A percentile compares a stretch with the other conserved stretches of the same genome.
Evolutionary conservation across 35 echinoderm and acorn worm genomes (phyloP).

Genomic region (Stichopus chloronotus): DNA sequence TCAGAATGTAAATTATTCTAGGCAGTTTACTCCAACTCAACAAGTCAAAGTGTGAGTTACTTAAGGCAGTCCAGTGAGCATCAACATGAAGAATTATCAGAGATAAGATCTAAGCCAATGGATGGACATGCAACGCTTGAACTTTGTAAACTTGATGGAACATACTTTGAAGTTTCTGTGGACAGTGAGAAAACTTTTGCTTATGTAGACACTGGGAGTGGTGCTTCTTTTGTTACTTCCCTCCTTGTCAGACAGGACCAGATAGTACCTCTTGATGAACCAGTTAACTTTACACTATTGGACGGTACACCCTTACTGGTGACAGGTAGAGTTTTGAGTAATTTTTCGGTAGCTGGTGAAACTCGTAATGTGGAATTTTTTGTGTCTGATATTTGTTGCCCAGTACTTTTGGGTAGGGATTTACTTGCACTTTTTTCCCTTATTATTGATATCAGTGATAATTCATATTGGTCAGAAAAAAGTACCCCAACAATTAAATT

Average conservation of each 20-base stretch:
- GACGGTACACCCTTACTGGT: background rate
- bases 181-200: background rate
- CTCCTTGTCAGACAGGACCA: background rate
- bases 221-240: background rate
- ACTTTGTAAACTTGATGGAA: conserved; percentile 21
- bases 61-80: background rate
- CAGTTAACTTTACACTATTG: background rate
- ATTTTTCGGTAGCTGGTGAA: background rate
- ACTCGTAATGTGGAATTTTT: background rate
- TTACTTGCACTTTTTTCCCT: background rate
- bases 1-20: conserved; percentile 1
- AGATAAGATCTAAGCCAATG: background rate
- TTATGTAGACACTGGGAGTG: conserved; percentile 31
- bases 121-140: background rate
- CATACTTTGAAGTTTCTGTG: conserved; percentile 33
- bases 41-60: background rate
- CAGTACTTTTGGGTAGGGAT: background rate
- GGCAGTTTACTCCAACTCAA: background rate
- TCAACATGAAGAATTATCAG: background rate
- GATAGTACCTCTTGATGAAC: background rate
- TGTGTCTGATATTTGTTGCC: background rate
- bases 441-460: background rate
- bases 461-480: conserved; percentile 21
- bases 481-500: background rate
- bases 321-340: background rate